These are phyloP conservation scores for Drosophila athabasca DNA, from an alignment of 1,140 invertebrate species.

Conservation along the genomic window DNA sequence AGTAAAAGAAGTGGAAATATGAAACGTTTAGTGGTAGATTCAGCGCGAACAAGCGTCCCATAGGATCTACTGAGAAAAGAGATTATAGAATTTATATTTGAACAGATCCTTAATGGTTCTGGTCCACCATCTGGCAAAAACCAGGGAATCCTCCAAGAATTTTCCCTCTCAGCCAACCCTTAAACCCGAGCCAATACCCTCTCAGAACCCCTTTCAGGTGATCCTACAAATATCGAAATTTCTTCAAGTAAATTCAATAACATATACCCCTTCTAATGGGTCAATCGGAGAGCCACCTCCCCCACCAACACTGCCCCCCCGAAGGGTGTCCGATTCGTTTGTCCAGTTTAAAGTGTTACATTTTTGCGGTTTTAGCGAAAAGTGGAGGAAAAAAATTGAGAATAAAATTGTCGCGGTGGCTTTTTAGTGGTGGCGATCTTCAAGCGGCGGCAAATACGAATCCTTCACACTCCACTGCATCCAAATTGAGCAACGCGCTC, in stretches of 20 bases:
- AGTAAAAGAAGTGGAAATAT: no score
- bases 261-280: neutral
- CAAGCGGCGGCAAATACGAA: constrained; percentile 65
- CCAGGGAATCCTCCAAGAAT: no score
- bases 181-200: neutral
- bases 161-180: neutral
- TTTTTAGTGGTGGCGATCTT: constrained; percentile 70
- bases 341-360: constrained; percentile 51
- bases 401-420: constrained; percentile 57
- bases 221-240: neutral
- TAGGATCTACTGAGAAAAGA: no score
- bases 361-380: constrained; percentile 50
- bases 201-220: neutral
- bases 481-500: constrained; percentile 74
- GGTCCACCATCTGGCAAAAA: no score
- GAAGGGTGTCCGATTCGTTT: constrained; percentile 16
- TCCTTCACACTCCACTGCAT: constrained; percentile 78
- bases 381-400: constrained; percentile 21
- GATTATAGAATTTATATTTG: no score
- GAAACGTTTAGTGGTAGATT: no score
- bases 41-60: no score
- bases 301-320: neutral
- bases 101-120: no score
- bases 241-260: neutral
- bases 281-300: neutral